These are phyloP conservation scores for Magallana nippona DNA, from an alignment of 2,888 invertebrate species.

Conservation along the genomic window DNA sequence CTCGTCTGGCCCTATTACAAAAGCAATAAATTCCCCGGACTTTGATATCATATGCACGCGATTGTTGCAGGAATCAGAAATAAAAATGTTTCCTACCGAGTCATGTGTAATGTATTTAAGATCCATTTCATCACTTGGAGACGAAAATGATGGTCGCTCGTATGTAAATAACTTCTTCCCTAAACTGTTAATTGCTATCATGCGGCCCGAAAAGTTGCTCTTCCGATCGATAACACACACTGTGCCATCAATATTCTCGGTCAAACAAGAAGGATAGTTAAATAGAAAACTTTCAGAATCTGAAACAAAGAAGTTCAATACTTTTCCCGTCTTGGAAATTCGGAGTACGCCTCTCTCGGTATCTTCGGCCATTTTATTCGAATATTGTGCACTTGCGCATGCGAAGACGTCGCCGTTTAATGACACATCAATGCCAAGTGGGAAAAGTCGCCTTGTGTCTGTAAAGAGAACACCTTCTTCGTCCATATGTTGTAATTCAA, in stretches of 20 bases:
- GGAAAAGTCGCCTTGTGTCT: not conserved
- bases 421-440: not conserved
- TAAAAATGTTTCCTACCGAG: not conserved
- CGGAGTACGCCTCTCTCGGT: not conserved
- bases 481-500: not conserved
- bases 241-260: slow-evolving; percentile 5
- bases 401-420: not conserved
- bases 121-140: not conserved
- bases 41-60: slow-evolving; percentile 13
- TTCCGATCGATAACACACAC: not conserved
- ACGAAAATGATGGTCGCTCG: not conserved
- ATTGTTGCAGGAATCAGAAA: not conserved
- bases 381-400: slow-evolving; percentile 12
- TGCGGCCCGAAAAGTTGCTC: not conserved
- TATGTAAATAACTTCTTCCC: not conserved
- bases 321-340: slow-evolving; percentile 12
- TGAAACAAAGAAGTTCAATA: not conserved
- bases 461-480: not conserved
- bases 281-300: not conserved
- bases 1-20: not conserved
- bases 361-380: not conserved
- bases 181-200: not conserved
- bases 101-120: slow-evolving; percentile 17
- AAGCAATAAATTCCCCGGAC: not conserved
- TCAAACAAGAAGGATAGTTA: not conserved